Percentiles rank a stretch among this genome's conserved stretches.
phyloP scores from a whole-genome alignment of 2,113 vertebrate species.

The Phasianus colchicus region DNA sequence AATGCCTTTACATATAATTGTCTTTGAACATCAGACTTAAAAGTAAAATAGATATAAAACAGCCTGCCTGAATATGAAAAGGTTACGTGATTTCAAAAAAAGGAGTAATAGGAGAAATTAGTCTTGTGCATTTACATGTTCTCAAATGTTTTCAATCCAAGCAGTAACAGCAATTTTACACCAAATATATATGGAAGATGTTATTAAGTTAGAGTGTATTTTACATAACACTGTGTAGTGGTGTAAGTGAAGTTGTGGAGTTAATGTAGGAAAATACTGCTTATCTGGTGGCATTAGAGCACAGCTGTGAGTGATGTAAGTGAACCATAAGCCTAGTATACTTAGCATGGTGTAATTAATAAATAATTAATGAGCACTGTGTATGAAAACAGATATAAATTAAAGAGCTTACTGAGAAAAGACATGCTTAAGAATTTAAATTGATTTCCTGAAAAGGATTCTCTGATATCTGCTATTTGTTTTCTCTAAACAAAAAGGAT shows the following conservation, averaged over 20 bases:
- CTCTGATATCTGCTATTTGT: not conserved
- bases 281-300: not conserved
- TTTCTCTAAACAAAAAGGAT: not conserved
- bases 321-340: not conserved
- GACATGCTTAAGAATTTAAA: not conserved
- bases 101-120: constrained; percentile 5
- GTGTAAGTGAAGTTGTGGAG: not conserved
- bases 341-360: not conserved
- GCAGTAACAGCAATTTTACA: not conserved
- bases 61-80: not conserved
- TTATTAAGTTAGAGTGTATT: not conserved
- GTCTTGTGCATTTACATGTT: not conserved
- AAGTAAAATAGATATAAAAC: constrained; percentile 1
- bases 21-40: not conserved
- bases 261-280: not conserved
- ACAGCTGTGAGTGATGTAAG: not conserved
- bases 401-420: not conserved
- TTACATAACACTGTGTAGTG: not conserved
- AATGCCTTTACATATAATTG: not conserved
- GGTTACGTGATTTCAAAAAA: not conserved
- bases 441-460: constrained; percentile 6
- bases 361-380: not conserved
- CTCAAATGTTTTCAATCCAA: not conserved
- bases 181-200: not conserved
- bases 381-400: not conserved